A percentile compares a stretch with the other conserved stretches of the same genome.
Evolutionary conservation across 1,140 invertebrate genomes (phyloP).

Genomic region (Musca domestica): DNA sequence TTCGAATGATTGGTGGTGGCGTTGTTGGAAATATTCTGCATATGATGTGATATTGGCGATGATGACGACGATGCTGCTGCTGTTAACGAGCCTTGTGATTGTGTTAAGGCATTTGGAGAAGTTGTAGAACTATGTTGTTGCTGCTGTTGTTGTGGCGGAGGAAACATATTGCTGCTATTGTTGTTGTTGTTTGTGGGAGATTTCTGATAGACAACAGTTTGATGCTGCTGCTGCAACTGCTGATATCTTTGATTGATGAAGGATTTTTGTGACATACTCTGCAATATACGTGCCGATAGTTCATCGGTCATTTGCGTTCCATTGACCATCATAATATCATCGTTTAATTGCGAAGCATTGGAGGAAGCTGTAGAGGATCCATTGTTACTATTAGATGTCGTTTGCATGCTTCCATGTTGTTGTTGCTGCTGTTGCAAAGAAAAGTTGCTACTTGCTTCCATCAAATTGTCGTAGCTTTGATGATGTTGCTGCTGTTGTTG

Average conservation of each 20-base stretch:
- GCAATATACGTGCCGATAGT: constrained; percentile 47
- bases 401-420: not conserved
- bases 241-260: constrained; percentile 54
- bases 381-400: constrained; percentile 18
- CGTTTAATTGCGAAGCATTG: constrained; percentile 38
- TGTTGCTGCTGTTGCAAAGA: constrained; percentile 5
- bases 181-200: constrained; percentile 12
- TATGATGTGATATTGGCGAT: constrained; percentile 28
- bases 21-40: constrained; percentile 35
- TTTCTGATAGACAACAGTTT: constrained; percentile 28
- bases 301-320: constrained; percentile 53
- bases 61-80: constrained; percentile 27
- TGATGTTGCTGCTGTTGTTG: constrained; percentile 39
- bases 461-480: constrained; percentile 31
- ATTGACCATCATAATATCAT: constrained; percentile 51
- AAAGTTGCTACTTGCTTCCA: not conserved
- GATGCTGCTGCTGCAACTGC: constrained; percentile 37
- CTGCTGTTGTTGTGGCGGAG: not conserved
- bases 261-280: constrained; percentile 52
- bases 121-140: not conserved
- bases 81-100: constrained; percentile 32
- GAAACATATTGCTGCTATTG: not conserved
- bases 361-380: constrained; percentile 26
- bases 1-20: constrained; percentile 35
- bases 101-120: constrained; percentile 30